Percentiles rank a stretch among this genome's conserved stretches.
Conservation (phyloP, 1,140 invertebrate species). For the Eriosoma lanigerum region DNA sequence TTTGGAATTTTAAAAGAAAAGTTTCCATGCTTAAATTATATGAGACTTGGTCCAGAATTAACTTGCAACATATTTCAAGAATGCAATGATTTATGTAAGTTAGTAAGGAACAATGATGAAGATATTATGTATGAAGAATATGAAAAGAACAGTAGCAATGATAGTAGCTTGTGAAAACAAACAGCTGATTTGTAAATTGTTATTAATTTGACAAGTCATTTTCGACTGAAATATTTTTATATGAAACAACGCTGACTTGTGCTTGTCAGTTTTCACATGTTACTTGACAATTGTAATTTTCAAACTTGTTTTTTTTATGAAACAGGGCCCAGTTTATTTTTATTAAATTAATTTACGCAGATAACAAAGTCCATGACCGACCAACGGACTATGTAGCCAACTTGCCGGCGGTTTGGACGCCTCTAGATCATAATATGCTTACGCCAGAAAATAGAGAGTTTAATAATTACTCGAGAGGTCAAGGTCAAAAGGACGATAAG, state of each 20-base stretch:
- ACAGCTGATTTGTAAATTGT: neutral
- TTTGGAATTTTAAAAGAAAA: constrained; percentile 55
- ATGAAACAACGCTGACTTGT: neutral
- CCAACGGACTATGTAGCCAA: no score
- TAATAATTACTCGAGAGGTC: no score
- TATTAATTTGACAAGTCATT: constrained; percentile 3
- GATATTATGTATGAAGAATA: no score
- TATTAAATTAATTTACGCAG: no score
- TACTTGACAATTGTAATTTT: constrained; percentile 16
- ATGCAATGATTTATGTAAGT: constrained; percentile 28
- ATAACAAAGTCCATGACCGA: no score
- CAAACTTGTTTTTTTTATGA: constrained; percentile 30
- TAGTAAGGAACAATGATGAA: neutral
- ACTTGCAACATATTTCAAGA: constrained; percentile 26
- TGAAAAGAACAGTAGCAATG: no score
- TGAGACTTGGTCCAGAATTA: no score
- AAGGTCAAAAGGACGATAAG: no score
- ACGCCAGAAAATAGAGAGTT: no score
- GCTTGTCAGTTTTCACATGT: constrained; percentile 27
- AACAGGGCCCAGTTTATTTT: constrained; percentile 9
- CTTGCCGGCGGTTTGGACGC: no score
- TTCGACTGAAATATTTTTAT: constrained; percentile 8
- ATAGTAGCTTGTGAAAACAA: constrained; percentile 14
- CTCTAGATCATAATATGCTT: no score
- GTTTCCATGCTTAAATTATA: constrained; percentile 55